A percentile compares a stretch with the other conserved stretches of the same genome.
These are phyloP conservation scores for Homalodisca vitripennis DNA, from an alignment of 1,140 invertebrate species.

Conservation along the genomic window DNA sequence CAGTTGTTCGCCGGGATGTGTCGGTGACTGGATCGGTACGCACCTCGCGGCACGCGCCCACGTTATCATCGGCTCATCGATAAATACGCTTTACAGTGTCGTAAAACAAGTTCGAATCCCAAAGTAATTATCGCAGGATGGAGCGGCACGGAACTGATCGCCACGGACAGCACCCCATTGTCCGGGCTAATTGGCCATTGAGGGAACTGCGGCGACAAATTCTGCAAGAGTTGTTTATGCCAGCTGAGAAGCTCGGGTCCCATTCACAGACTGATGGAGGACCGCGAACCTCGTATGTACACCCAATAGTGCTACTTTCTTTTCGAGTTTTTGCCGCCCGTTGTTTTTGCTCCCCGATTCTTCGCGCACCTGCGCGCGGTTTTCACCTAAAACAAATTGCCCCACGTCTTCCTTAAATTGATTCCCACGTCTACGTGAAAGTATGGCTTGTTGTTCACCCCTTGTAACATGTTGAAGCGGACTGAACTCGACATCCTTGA, in stretches of 20 bases:
- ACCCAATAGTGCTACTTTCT: conserved; percentile 1
- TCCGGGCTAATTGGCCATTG: conserved; percentile 10
- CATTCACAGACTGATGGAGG: conserved; percentile 11
- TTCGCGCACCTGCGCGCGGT: conserved; percentile 6
- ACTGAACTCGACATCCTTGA: too few relatives aligned
- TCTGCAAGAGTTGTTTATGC: conserved; percentile 8
- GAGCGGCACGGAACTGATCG: not conserved
- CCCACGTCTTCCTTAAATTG: too few relatives aligned
- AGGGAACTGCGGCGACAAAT: conserved; percentile 5
- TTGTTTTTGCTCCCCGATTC: not conserved
- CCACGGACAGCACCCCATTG: not conserved
- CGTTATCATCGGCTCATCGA: not conserved
- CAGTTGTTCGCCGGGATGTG: not conserved
- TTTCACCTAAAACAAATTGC: not conserved
- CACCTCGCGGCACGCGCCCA: not conserved
- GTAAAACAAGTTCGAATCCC: not conserved
- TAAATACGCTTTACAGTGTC: not conserved
- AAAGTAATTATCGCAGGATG: not conserved
- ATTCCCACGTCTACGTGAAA: too few relatives aligned
- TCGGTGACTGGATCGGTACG: not conserved
- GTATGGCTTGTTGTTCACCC: too few relatives aligned
- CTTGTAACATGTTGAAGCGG: too few relatives aligned
- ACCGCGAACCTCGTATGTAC: not conserved
- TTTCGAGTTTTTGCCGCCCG: conserved; percentile 8
- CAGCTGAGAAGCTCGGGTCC: not conserved